phyloP scores from a whole-genome alignment of 2,888 invertebrate genomes.

The Drosophila prostipennis region DNA sequence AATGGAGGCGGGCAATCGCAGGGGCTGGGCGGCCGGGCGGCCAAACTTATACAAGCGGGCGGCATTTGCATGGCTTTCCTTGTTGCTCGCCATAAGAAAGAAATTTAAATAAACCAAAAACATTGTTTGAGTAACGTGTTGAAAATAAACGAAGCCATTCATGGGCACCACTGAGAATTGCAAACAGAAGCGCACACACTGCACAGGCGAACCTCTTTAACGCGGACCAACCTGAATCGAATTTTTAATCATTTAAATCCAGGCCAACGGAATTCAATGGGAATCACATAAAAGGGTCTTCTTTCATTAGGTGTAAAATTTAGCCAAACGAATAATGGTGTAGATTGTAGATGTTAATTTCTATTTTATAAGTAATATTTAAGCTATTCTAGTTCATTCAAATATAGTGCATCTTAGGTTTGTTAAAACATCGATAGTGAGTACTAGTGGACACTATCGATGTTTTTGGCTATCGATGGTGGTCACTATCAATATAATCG shows the following conservation, averaged over 20 bases:
- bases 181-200: constrained; percentile 28
- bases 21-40: background rate
- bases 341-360: no score
- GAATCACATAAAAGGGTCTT: no score
- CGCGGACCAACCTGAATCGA: background rate
- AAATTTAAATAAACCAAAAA: constrained; percentile 78
- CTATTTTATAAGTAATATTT: no score
- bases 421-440: no score
- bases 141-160: constrained; percentile 78
- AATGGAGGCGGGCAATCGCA: constrained; percentile 25
- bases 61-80: constrained; percentile 76
- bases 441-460: no score
- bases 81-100: constrained; percentile 70
- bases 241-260: constrained; percentile 1
- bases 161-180: constrained; percentile 68
- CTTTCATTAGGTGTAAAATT: no score
- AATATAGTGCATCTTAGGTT: no score
- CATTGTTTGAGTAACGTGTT: constrained; percentile 79
- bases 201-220: constrained; percentile 16
- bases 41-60: constrained; percentile 61
- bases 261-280: no score
- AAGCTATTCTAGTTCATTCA: no score
- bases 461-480: no score
- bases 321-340: no score
- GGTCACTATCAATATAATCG: no score